A percentile compares a stretch with the other conserved stretches of the same genome.
phyloP scores from a whole-genome alignment of 2,888 invertebrate genomes.

The Xylota segnis region DNA sequence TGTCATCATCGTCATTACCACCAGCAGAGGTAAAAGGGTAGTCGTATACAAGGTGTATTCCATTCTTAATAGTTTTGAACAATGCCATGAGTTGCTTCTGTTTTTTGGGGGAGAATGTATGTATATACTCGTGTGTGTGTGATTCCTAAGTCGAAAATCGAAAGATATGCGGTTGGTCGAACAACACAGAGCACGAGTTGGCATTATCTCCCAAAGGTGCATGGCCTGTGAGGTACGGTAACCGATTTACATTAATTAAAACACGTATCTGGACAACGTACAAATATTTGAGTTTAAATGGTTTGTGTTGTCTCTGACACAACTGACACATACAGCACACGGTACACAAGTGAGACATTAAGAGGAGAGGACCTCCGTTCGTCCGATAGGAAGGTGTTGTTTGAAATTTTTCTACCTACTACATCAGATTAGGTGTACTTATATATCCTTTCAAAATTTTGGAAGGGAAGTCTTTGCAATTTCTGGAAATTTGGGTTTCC shows the following conservation, averaged over 20 bases:
- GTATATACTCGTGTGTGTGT: constrained; percentile 2
- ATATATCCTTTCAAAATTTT: background rate
- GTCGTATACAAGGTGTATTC: background rate
- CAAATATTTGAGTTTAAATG: constrained; percentile 66
- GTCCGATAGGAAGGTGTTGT: background rate
- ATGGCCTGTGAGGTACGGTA: constrained; percentile 32
- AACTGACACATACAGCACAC: background rate
- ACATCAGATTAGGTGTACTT: no score
- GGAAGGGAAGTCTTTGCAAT: background rate
- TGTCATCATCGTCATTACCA: constrained; percentile 55
- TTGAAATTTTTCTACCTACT: background rate
- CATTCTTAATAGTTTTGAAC: constrained; percentile 60
- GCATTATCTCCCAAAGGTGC: constrained; percentile 43
- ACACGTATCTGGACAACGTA: constrained; percentile 60
- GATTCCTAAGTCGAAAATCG: constrained; percentile 13
- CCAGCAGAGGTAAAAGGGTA: background rate
- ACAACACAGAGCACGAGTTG: constrained; percentile 10
- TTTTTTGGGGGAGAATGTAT: background rate
- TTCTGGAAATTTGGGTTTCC: constrained; percentile 7
- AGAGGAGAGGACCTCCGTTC: background rate
- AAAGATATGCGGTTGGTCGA: constrained; percentile 27
- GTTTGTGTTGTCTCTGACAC: constrained; percentile 51
- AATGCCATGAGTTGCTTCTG: constrained; percentile 29
- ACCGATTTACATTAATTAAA: constrained; percentile 74
- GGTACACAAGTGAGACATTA: constrained; percentile 55